Conservation (phyloP, 2,888 invertebrate species). For the Cataglyphis altisquamis region DNA sequence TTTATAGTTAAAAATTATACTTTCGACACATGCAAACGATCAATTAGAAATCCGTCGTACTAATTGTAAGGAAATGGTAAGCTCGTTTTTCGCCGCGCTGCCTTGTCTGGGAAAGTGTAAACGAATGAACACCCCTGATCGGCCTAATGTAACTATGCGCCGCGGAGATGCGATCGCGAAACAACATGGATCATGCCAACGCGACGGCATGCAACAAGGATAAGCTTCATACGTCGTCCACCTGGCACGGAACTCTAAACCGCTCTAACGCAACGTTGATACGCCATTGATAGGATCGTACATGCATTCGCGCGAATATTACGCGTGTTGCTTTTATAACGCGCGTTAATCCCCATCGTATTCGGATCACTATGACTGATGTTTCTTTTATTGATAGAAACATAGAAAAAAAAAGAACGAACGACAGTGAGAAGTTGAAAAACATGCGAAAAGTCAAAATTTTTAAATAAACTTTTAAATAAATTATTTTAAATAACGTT, state of each 20-base stretch:
- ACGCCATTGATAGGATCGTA: conserved; percentile 60
- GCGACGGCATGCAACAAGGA: conserved; percentile 44
- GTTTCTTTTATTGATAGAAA: conserved; percentile 42
- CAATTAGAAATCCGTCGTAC: conserved; percentile 37
- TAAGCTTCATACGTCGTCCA: conserved; percentile 19
- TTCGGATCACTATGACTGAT: conserved; percentile 45
- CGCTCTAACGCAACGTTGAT: conserved; percentile 55
- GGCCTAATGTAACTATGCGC: conserved; percentile 33
- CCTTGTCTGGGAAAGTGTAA: conserved; percentile 34
- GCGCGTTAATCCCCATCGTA: conserved; percentile 37
- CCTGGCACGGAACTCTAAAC: conserved; percentile 45
- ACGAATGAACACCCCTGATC: conserved; percentile 32
- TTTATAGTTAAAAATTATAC: conserved; percentile 17
- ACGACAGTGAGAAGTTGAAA: background rate
- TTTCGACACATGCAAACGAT: conserved; percentile 34
- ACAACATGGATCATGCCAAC: conserved; percentile 45
- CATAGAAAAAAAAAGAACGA: background rate
- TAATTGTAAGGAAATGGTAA: background rate
- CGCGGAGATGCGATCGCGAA: conserved; percentile 49
- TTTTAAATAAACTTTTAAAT: too few relatives aligned
- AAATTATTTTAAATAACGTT: too few relatives aligned
- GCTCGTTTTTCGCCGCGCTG: conserved; percentile 29
- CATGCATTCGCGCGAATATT: conserved; percentile 37
- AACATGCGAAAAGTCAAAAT: background rate
- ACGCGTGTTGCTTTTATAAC: conserved; percentile 42